Base-by-base conservation (phyloP, 2,888 invertebrate species). In the Exocentrus adspersus region DNA sequence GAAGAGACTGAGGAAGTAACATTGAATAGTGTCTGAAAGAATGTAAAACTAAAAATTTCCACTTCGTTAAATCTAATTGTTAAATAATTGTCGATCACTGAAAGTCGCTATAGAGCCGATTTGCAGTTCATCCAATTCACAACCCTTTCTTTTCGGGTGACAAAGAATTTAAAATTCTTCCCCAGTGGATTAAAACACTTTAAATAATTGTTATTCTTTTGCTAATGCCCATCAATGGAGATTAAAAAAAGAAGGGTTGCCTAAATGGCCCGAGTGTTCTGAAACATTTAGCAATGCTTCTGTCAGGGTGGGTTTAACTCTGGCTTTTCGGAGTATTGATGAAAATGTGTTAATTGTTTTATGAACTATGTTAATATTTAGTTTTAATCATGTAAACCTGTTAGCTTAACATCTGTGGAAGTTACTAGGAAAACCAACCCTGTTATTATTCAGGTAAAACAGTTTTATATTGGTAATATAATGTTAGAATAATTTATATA, bases 161-260 rank as follows among this genome's bases (percentile, higher is more conserved):
- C 75, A 77, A 77, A 76, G 77, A 77, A 77, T 79, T 75, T 72
- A 71, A 73, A 77, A 78, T 74, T 71, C 75, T 72, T 77, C 77
- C 77, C 78, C 71, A 68, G 70, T 72, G 78, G 75, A 75, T 75
- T 75, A 74, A 74, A 77, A 79, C 80, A 79, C 80, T 80, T 78
- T 77, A 75, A 77, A 78, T 80, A 79, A 80, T 80, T 80, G 78
- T 78, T 77, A 72, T 72, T 69, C 70, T 68, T 68, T 64, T 66
- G 63, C 68, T 67, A 67, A 75, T 76, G 69, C 73, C 67, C 70
- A 67, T 69, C 65, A 64, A 60, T 69, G 72, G 63, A 70, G 67
- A 70, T 68, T 70, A 68, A 70, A 68, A 70, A 70, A 69, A 48
- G 53, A 52, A 59, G 60, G 56, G 52, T 48, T 62, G 43, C 54